Base-by-base conservation (phyloP, 2,888 invertebrate genomes). In the Argyra leucocephala region DNA sequence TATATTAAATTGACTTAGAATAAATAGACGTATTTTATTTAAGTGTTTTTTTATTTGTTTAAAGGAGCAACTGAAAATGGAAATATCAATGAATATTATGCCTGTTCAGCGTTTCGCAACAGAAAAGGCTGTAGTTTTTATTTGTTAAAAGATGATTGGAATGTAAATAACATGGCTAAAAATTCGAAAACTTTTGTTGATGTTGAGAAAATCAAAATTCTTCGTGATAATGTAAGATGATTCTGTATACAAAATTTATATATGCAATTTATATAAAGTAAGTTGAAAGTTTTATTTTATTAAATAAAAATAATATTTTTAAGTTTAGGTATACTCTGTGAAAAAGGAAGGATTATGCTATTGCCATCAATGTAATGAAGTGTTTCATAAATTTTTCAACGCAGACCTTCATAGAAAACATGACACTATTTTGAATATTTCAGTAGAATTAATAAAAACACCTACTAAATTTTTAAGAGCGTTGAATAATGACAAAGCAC, bases 21-120 rank as follows among this genome's bases (percentile, higher is more conserved):
- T n/a, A n/a, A n/a, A n/a, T 9, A n/a, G 57, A 21, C 7, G 2
- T 6, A 3, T 5, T n/a, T n/a, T 21, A n/a, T n/a, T 6, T 21
- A 57, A 21, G n/a, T n/a, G 3, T 59, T 22, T 59, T 60, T 60
- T 23, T 24, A 4, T n/a, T 18, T 10, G 10, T 10, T 24, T 26
- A n/a, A 6, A 61, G 58, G 22, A 3, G 5, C 15, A 58, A 22
- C 3, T 22, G 1, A 22, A 22, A 22, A 22, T 22, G 62, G 66
- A 0, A 67, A 65, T 0, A 57, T 37, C 0, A 64, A 71, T 62
- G 80, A 78, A 3, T 94, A 87, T 79, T 95, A 83, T 78, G 88
- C 89, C 0, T 96, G 95, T 77, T 87, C 95, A 0, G 90, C 92
- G 1, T 91, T 89, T 76, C 84, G 95, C 65, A 88, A 91, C 73